These are phyloP conservation scores for Tenrec ecaudatus DNA, from an alignment of 2,113 vertebrate species.

Conservation along the genomic window DNA sequence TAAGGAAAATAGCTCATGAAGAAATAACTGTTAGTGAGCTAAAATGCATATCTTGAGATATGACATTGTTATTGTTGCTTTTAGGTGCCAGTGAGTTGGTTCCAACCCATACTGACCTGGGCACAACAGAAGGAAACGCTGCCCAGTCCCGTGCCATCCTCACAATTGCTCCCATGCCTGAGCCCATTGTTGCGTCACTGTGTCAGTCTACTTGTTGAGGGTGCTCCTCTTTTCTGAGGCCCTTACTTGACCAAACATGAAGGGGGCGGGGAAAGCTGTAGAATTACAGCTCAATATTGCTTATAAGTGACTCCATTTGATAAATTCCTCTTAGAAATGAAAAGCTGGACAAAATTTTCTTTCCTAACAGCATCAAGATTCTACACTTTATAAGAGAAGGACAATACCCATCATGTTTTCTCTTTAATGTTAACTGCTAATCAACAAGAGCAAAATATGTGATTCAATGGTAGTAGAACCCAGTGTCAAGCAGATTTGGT, in stretches of 20 bases:
- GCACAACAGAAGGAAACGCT: no score
- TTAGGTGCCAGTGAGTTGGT: no score
- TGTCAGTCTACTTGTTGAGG: no score
- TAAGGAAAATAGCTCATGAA: background rate
- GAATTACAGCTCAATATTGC: conserved; percentile 12
- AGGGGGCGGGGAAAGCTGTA: background rate
- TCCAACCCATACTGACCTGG: no score
- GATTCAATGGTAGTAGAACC: background rate
- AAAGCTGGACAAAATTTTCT: background rate
- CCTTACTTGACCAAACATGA: no score
- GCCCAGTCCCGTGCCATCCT: no score
- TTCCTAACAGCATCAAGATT: background rate
- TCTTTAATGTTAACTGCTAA: background rate
- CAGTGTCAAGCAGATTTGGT: background rate
- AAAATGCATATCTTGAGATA: background rate
- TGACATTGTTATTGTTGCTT: background rate
- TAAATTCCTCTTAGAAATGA: conserved; percentile 35
- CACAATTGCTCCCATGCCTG: no score
- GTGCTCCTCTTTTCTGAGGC: no score
- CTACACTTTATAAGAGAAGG: conserved; percentile 27
- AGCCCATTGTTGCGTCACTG: no score
- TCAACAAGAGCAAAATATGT: conserved; percentile 19
- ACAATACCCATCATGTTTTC: background rate
- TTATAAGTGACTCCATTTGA: background rate
- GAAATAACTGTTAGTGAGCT: background rate